Base-by-base conservation (phyloP, 2,113 vertebrate genomes). In the Daboia siamensis region DNA sequence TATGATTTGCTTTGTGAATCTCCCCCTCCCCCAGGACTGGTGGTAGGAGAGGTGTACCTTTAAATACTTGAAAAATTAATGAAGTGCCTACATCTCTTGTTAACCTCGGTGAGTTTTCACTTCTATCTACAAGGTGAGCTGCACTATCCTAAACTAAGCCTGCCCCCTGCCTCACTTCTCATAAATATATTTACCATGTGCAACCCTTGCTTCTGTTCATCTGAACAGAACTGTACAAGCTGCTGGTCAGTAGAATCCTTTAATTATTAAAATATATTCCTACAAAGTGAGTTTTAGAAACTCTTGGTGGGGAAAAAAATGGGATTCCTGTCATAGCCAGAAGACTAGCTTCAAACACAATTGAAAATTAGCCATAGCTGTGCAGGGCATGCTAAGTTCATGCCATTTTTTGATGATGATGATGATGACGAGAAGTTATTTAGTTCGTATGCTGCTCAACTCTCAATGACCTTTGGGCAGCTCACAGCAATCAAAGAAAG, bases 291-390 rank as follows among this genome's bases (percentile, higher is more conserved):
- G 21, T 88, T 90, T 94, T 10, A 89, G 74, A 80, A 54, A 10
- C 89, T 94, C 91, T 88, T 0, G 94, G 64, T 89, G 92, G 39
- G 90, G 1, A 93, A 94, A 95, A 95, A 96, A 95, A 94, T 94
- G 93, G 94, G 95, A 96, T 96, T 94, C 94, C 95, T 95, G 94
- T 96, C 94, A 95, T 95, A 95, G 95, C 87, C 94, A 95, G 96
- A 96, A 94, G 90, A 94, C 88, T 94, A 95, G 89, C 92, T 95
- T 89, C 95, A 96, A 95, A 93, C 91, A 59, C 91, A 89, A 92
- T 4, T 95, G 94, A 96, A 87, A 33, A 90, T 93, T 95, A 96
- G 93, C 61, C 69, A 93, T 48, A 74, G 88, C 74, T 90, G 69
- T 51, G 90, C 29, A 93, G 87, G 33, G 86, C 85, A 29, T 0